Evolutionary conservation across 2,113 vertebrate species (phyloP), one percentile per base, ranked within the genome.

Genomic region (Psittacus erithacus): DNA sequence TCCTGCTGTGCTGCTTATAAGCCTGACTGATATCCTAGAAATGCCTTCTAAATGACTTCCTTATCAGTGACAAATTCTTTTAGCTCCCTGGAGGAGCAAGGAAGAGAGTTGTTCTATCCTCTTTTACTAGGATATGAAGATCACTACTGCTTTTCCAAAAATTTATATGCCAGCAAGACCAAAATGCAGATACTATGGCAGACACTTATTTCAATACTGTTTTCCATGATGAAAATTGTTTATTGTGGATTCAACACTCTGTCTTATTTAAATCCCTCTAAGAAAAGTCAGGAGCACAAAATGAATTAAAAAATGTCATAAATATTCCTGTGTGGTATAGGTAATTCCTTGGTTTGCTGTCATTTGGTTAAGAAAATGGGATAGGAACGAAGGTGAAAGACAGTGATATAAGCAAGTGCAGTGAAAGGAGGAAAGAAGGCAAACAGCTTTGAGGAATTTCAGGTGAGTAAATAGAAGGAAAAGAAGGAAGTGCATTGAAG

Each of bases 21-120:
- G 96, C 49, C 85, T 94, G 80, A 97, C 90, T 96, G 96, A 96
- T 96, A 97, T 92, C 91, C 84, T 95, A 95, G 94, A 96, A 95
- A 95, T 96, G 94, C 91, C 96, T 97, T 96, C 96, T 96, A 96
- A 96, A 96, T 96, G 27, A 94, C 91, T 95, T 92, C 75, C 89
- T 96, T 97, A 96, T 96, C 96, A 95, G 93, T 75, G 76, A 84
- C 91, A 95, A 95, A 95, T 92, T 90, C 92, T 92, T 96, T 95
- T 29, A 83, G 70, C 68, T 96, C 96, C 91, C 94, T 88, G 76
- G 87, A 95, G 96, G 75, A 94, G 68, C 50, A 83, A 88, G 64
- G 15, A 86, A 93, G 91, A 93, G 92, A 90, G 75, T 85, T 91
- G 82, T 90, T 96, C 87, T 88, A 89, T 94, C 46, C 71, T 80